Conservation (phyloP, 2,797 vertebrate species). For the Hydrolagus colliei region DNA sequence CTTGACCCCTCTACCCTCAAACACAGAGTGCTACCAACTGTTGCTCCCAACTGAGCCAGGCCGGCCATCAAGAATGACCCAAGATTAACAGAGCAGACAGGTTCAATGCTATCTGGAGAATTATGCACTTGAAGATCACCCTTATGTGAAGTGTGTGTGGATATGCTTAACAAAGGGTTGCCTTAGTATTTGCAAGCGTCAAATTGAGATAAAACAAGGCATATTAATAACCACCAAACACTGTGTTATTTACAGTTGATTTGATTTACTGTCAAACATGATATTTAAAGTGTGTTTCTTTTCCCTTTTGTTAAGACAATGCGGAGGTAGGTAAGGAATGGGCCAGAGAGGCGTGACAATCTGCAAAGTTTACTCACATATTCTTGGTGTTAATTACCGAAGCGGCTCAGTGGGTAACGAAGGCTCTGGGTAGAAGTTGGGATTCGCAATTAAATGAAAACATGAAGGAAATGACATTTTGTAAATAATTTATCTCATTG, state of each 20-base stretch:
- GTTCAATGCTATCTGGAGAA: too few species aligned
- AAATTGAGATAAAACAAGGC: neutral
- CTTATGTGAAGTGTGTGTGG: neutral
- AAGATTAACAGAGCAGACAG: too few species aligned
- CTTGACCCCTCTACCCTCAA: too few species aligned
- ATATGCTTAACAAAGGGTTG: neutral
- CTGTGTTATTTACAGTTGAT: slow-evolving; percentile 10
- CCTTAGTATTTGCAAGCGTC: neutral
- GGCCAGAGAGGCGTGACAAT: slow-evolving; percentile 1
- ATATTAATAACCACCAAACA: neutral
- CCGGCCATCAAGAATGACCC: too few species aligned
- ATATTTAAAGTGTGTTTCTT: neutral
- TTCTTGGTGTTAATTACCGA: slow-evolving; percentile 14
- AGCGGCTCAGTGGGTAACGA: neutral
- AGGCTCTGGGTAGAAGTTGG: neutral
- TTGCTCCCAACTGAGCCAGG: too few species aligned
- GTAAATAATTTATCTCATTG: neutral
- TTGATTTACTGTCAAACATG: slow-evolving; percentile 20
- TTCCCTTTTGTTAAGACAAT: neutral
- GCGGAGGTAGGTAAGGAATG: neutral
- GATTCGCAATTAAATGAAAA: slow-evolving; percentile 19
- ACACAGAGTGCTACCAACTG: too few species aligned
- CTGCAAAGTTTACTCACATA: slow-evolving; percentile 18
- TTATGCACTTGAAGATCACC: too few species aligned
- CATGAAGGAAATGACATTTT: slow-evolving; percentile 23